Conservation (phyloP, 2,113 vertebrate species). For the Leucoraja erinaceus region DNA sequence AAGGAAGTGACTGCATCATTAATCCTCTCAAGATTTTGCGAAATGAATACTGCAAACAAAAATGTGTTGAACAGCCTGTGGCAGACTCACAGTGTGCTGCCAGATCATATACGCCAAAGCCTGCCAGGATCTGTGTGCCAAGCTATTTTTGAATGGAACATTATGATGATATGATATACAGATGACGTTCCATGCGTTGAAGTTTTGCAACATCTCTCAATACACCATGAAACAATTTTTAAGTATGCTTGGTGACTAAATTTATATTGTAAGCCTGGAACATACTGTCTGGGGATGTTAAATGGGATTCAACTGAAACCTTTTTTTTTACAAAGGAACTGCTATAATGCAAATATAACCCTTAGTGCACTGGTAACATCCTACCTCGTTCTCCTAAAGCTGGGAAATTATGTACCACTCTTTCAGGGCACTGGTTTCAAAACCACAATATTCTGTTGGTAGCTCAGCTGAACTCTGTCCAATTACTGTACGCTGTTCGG, state of each 20-base stretch:
- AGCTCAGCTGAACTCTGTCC: background rate
- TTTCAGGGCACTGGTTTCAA: background rate
- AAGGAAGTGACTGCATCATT: background rate
- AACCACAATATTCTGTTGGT: background rate
- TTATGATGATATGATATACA: background rate
- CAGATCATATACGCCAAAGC: background rate
- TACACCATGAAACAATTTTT: background rate
- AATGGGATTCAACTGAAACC: background rate
- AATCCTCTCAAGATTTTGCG: slow-evolving; percentile 1
- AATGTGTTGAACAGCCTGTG: slow-evolving; percentile 17
- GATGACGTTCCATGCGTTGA: background rate
- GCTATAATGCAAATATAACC: background rate
- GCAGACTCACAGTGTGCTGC: slow-evolving; percentile 3
- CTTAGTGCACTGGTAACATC: background rate
- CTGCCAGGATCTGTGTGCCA: background rate
- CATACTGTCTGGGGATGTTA: background rate
- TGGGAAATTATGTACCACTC: background rate
- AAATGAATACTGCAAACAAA: background rate
- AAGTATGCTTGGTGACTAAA: background rate
- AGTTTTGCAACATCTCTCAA: background rate
- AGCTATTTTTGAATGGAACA: slow-evolving; percentile 24
- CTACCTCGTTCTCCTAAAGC: background rate
- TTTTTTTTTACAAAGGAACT: background rate
- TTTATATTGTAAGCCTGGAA: background rate
- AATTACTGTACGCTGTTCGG: background rate